Evolutionary conservation across 2,113 vertebrate genomes (phyloP).

Genomic region (Onychostruthus taczanowskii): DNA sequence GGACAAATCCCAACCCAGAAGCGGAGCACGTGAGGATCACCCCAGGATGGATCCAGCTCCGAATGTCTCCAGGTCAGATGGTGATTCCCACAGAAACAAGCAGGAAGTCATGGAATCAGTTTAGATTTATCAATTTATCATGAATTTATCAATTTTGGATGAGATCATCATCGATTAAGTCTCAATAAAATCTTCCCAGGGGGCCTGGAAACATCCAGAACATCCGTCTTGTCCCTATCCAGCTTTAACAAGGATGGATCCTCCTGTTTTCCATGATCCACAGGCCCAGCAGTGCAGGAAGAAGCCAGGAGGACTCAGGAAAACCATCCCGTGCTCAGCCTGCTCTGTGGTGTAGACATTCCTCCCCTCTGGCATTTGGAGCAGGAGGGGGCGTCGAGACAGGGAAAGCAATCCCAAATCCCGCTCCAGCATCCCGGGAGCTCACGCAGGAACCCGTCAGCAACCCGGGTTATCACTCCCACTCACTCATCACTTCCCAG

Average conservation of each 20-base stretch:
- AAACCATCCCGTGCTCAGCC: neutral
- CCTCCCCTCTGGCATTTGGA: neutral
- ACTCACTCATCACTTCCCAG: neutral
- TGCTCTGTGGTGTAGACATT: constrained; percentile 18
- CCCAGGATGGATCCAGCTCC: neutral
- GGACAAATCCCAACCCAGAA: neutral
- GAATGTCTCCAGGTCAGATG: neutral
- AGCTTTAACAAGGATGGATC: neutral
- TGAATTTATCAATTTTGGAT: neutral
- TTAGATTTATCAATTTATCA: neutral
- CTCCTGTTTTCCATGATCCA: neutral
- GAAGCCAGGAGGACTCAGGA: neutral
- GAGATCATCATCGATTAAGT: neutral
- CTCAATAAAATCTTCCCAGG: neutral
- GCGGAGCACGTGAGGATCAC: neutral
- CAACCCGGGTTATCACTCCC: neutral
- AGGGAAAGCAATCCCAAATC: neutral
- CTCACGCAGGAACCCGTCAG: neutral
- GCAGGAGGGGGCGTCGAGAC: neutral
- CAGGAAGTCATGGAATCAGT: rapidly evolving
- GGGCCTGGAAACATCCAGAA: neutral
- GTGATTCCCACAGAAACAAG: neutral
- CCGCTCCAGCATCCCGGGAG: neutral
- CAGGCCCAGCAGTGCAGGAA: neutral
- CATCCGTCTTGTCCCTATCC: neutral